Evolutionary conservation across 2,113 vertebrate species (phyloP), one percentile per base, ranked within the genome.

Genomic region (Ornithorhynchus anatinus): DNA sequence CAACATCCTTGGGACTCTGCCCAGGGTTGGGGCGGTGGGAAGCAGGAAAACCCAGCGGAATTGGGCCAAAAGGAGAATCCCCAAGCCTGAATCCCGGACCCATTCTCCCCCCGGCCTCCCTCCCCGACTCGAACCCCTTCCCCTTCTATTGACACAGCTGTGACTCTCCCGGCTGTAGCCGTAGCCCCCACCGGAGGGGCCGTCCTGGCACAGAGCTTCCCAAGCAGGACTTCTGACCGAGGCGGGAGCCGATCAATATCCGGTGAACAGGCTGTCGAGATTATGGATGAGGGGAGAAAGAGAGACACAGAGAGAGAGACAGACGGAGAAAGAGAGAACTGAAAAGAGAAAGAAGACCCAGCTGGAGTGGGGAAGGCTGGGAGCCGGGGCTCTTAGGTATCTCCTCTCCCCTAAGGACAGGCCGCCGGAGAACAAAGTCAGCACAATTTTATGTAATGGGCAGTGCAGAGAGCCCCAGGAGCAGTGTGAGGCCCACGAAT

Each of bases 361-460:
- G 50, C 25, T 31, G 45, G 23, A n/a, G 56, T 17, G 16, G 52
- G 37, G 20, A 56, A 52, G 56, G 38, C 20, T 32, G 39, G 17
- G 25, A 32, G 37, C 6, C 20, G 22, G n/a, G 31, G 29, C 65
- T 10, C 31, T 14, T 42, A 70, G 48, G 25, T 59, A 48, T 53
- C 42, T 43, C 42, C 50, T 61, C 33, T 69, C 60, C 44, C 59
- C 58, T 43, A 66, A 77, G 60, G 50, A 62, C 58, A 62, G 58
- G 56, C 56, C 43, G 56, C 19, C 50, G 39, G 40, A 61, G 75
- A 32, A 65, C 69, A 36, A 35, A 32, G 57, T 82, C 80, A 82
- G 75, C 80, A 82, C 60, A 78, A 78, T 78, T 75, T 78, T 78
- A 78, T 74, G 65, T 54, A 38, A 36, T 58, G 54, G 25, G 37